Base-by-base conservation (phyloP, 2,888 invertebrate genomes). In the Lysandra bellargus region DNA sequence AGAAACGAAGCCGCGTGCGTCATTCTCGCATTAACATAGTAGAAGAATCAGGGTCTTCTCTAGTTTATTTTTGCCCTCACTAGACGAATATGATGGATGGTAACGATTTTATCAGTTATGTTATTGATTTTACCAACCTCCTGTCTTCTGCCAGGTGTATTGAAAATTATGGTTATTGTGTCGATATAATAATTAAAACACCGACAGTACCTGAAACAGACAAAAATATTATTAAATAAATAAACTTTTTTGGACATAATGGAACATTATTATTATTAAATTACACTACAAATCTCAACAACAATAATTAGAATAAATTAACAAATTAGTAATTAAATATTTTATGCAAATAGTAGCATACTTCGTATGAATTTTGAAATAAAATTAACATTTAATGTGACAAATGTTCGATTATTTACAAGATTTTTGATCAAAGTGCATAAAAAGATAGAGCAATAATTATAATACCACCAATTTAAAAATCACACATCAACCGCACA, bases 141-240 rank as follows among this genome's bases (percentile, higher is more conserved):
- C 17, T 57, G 57, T 57, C 4, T 57, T 57, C 17, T 17, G 57
- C 14, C 57, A 57, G 49, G 49, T 9, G 57, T 57, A 17, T 57
- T 57, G 4, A 17, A 57, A 17, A 17, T 57, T 57, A 9, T 69
- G 12, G 30, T 69, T 30, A 69, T 69, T 69, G 9, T 30, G 4
- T 69, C 23, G 9, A 64, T 4, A 33, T 37, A 37, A 2, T 17
- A 6, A 53, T 57, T 30, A 12, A 53, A 17, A 33, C 14, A 53
- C 57, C 57, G 17, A 57, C 76, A 33, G 23, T 76, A 76, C 76
- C 76, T 76, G 57, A 5, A 76, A 76, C 57, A 76, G 23, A 76
- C 53, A 53, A 5, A 23, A 53, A 23, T 4, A 74, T 40, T 73
- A 73, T 14, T 40, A 14, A 14, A 17, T 33, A 7, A 72, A 44